Percentiles rank a stretch among this genome's conserved stretches.
Conservation (phyloP, 2,888 invertebrate genomes). For the Aphidoletes aphidimyza region DNA sequence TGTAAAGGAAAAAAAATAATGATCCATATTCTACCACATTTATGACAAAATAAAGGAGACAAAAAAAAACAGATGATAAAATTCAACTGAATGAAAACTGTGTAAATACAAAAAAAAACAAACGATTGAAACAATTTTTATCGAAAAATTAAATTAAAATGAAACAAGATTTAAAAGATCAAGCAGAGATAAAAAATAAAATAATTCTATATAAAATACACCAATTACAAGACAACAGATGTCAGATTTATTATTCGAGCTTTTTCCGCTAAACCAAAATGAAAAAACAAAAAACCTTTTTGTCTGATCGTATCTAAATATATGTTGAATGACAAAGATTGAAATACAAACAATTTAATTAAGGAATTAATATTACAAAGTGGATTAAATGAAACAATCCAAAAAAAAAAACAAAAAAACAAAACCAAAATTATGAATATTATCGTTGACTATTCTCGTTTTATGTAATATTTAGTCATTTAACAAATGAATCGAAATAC, state of each 20-base stretch:
- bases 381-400: background rate
- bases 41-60: too few relatives aligned
- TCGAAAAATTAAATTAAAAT: background rate
- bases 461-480: slow-evolving; percentile 34
- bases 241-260: slow-evolving; percentile 49
- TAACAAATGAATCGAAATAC: background rate
- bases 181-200: background rate
- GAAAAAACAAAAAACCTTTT: too few relatives aligned
- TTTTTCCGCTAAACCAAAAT: slow-evolving; percentile 13
- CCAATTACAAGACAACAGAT: background rate
- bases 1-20: background rate
- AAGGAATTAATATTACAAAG: slow-evolving; percentile 23
- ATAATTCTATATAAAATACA: background rate
- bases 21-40: background rate
- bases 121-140: slow-evolving; percentile 19
- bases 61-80: background rate
- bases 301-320: slow-evolving; percentile 19
- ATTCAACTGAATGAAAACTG: background rate
- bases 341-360: background rate
- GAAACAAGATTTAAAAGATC: background rate
- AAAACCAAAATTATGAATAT: slow-evolving; percentile 13
- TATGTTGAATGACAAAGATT: background rate
- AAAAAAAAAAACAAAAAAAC: background rate
- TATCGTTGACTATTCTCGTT: slow-evolving; percentile 27
- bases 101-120: background rate